These are phyloP conservation scores for Rhogogaster chlorosoma DNA, from an alignment of 2,888 invertebrate species.

Conservation along the genomic window DNA sequence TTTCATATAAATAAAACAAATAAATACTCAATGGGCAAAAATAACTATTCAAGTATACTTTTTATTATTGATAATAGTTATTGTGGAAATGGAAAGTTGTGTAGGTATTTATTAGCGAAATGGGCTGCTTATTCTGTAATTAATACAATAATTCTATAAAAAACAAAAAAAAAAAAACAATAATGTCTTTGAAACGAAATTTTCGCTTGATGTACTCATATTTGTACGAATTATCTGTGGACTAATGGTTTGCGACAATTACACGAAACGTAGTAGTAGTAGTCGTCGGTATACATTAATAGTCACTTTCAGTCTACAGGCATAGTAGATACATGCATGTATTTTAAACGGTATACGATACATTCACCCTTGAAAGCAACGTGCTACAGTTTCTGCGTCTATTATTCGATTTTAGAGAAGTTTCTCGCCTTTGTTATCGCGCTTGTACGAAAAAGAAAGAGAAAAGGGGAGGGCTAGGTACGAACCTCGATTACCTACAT, in stretches of 20 bases:
- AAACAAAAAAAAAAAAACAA: not conserved
- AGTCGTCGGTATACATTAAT: not conserved
- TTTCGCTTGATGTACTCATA: not conserved
- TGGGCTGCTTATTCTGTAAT: constrained; percentile 3
- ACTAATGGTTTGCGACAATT: not conserved
- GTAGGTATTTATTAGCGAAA: not conserved
- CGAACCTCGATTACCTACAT: not conserved
- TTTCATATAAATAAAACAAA: not conserved
- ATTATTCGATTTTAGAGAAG: not conserved
- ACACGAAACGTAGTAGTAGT: not conserved
- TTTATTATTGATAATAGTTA: not conserved
- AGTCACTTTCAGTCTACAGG: not conserved
- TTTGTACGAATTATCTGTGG: not conserved
- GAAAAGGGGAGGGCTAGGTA: not conserved
- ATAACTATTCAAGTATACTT: not conserved
- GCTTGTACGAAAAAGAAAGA: not conserved
- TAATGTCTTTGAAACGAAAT: not conserved
- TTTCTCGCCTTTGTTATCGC: not conserved
- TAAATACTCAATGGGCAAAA: not conserved
- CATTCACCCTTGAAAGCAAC: not conserved
- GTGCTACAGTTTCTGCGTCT: not conserved
- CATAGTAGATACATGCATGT: not conserved
- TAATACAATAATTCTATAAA: not conserved
- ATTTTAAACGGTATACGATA: not conserved
- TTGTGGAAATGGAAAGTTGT: constrained; percentile 1